A percentile compares a stretch with the other conserved stretches of the same genome.
Conservation (phyloP, 2,113 vertebrate species). For the Pedetes capensis region DNA sequence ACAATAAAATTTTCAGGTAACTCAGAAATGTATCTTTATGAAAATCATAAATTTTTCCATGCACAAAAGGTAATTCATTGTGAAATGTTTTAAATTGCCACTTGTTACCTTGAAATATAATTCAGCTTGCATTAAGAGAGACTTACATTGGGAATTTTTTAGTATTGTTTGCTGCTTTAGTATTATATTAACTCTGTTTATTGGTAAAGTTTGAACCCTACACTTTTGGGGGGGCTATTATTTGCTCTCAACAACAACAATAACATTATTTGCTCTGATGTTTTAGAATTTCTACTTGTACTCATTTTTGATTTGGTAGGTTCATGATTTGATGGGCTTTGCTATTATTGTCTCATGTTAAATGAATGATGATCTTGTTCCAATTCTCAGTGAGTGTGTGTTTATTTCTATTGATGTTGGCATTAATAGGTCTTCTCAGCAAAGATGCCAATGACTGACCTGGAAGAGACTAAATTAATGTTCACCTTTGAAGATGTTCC, state of each 20-base stretch:
- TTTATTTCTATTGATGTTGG: conserved; percentile 56
- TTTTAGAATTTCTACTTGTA: not conserved
- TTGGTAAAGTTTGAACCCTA: not conserved
- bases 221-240: not conserved
- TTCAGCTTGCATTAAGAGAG: not conserved
- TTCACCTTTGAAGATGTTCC: conserved; percentile 53
- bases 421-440: conserved; percentile 62
- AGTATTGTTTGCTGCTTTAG: not conserved
- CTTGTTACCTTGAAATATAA: not conserved
- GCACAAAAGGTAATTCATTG: not conserved
- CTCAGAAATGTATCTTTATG: not conserved
- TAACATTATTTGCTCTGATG: not conserved
- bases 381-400: conserved; percentile 19
- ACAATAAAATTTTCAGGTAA: not conserved
- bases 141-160: conserved; percentile 19
- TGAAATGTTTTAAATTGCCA: not conserved
- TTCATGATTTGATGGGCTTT: not conserved
- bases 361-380: conserved; percentile 30
- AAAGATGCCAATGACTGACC: conserved; percentile 60
- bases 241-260: no score
- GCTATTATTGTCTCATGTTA: not conserved
- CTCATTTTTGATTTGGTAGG: not conserved
- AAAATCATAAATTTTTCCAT: not conserved
- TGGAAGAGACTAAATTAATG: conserved; percentile 61
- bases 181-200: not conserved